Conservation (phyloP, 2,113 vertebrate genomes). For the Plectropomus leopardus region DNA sequence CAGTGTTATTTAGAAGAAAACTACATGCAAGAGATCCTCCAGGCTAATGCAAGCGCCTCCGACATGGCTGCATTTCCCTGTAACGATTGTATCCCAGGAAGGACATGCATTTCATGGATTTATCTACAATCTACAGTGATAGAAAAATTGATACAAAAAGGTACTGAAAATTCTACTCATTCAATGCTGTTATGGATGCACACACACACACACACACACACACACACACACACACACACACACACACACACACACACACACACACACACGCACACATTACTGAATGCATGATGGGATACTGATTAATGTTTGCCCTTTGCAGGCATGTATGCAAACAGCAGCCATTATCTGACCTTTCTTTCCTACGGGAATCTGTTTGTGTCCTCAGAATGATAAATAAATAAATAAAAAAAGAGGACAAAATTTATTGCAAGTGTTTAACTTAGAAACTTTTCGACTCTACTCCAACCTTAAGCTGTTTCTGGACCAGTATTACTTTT, state of each 20-base stretch:
- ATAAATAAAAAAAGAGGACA: constrained; percentile 1
- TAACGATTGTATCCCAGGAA: constrained; percentile 34
- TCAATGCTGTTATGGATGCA: neutral
- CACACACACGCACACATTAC: neutral
- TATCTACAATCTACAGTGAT: constrained; percentile 7
- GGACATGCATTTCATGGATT: constrained; percentile 32
- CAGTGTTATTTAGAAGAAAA: constrained; percentile 23
- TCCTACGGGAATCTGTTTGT: constrained; percentile 8
- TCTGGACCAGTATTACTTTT: too few relatives aligned
- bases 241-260: neutral
- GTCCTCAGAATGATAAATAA: neutral
- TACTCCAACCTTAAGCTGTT: too few relatives aligned
- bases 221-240: neutral
- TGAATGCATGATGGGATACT: constrained; percentile 39
- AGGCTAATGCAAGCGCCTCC: constrained; percentile 7
- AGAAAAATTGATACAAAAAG: constrained; percentile 10
- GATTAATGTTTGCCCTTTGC: constrained; percentile 60
- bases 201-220: neutral
- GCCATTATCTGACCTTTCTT: constrained; percentile 51
- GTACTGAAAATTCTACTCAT: neutral
- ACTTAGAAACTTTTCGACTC: neutral
- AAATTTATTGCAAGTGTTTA: neutral
- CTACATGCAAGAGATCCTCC: constrained; percentile 13
- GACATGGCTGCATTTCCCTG: constrained; percentile 25
- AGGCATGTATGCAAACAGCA: constrained; percentile 36